phyloP scores from a whole-genome alignment of 2,113 vertebrate genomes.

The Brachyhypopomus gauderio region DNA sequence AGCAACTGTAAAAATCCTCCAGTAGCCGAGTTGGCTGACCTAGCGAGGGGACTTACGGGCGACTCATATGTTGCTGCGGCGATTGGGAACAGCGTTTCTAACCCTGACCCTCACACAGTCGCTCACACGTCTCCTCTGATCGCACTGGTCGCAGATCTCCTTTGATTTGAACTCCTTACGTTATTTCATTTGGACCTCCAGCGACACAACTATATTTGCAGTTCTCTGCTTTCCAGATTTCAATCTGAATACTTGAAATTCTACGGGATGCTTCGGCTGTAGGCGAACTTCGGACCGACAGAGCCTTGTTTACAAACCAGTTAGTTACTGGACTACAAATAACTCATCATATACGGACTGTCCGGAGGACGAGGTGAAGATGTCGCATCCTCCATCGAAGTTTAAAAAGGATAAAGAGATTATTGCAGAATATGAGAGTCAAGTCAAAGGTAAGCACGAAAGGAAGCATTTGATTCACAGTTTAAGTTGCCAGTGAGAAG shows the following conservation, averaged over 20 bases:
- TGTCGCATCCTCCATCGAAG: constrained; percentile 85
- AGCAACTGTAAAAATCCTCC: neutral
- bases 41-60: neutral
- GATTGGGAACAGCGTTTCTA: constrained; percentile 20
- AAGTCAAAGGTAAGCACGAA: constrained; percentile 91
- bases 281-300: constrained; percentile 40
- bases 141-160: constrained; percentile 25
- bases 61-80: constrained; percentile 1
- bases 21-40: neutral
- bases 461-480: neutral
- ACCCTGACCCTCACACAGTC: neutral
- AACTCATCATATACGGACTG: neutral
- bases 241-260: constrained; percentile 29
- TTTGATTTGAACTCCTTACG: neutral
- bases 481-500: no score
- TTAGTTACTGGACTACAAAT: constrained; percentile 1
- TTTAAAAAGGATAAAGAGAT: constrained; percentile 99
- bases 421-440: constrained; percentile 93
- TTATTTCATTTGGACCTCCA: neutral
- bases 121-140: constrained; percentile 34
- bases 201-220: neutral
- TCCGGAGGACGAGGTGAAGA: constrained; percentile 69
- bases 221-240: neutral
- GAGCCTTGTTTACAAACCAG: constrained; percentile 54
- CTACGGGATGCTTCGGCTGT: constrained; percentile 63